Evolutionary conservation across 2,113 vertebrate species (phyloP), one percentile per base, ranked within the genome.

Genomic region (Ceyx cyanopectus): DNA sequence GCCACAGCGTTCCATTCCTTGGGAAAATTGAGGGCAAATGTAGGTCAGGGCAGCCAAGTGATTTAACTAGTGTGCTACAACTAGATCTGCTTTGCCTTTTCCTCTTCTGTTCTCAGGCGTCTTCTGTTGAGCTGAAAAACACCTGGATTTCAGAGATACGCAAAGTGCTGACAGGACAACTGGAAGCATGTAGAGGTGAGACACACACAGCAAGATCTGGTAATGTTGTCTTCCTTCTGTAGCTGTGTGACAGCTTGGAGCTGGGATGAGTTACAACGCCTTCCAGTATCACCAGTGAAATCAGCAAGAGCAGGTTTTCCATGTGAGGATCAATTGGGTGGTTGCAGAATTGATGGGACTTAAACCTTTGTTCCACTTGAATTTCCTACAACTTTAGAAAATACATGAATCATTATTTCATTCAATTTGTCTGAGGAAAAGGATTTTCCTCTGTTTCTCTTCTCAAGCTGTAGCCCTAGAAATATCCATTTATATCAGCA

Each of bases 131-230:
- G 90, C 97, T 99, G 97, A 99, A 99, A 96, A 99, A 98, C 94
- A 98, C 97, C 43, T 99, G 99, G 99, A 98, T 99, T 97, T 99
- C 99, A 58, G 98, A 99, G 97, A 99, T 99, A 94, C 98, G 98
- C 77, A 99, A 99, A 97, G 98, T 99, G 85, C 96, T 99, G 90
- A 98, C 98, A 15, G 98, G 98, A 87, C 99, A 99, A 86, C 98
- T 99, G 68, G 98, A 98, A 96, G 98, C 98, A 16, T 98, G 98
- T 94, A 98, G 98, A 99, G 99, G 99, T 99, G 94, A 22, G 95
- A 58, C 68, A 69, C 29, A 13, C 9, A 45, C 34, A 56, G 63
- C 2, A 6, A 46, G 54, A 69, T 29, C 50, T 65, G 75, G 24
- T 53, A 12, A 14, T 17, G n/a, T 34, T 62, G 41, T 41, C 26